These are phyloP conservation scores for Ashinkailepas kermadecensis DNA, from an alignment of 2,888 invertebrate genomes.

Conservation along the genomic window DNA sequence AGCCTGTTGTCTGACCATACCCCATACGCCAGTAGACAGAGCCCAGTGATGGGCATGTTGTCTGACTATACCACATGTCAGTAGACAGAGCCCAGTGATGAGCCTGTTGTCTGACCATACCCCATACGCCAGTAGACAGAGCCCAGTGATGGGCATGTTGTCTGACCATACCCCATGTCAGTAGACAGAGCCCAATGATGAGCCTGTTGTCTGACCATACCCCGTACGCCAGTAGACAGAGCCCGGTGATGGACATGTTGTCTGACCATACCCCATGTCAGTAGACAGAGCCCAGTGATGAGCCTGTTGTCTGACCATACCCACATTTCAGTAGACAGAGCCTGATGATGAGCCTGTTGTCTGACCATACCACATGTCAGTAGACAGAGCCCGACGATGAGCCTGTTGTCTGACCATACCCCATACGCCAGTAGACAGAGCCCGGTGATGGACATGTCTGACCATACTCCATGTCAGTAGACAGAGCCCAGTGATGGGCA, in stretches of 20 bases:
- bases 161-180: no score
- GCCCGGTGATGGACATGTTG: background rate
- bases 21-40: no score
- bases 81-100: background rate
- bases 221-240: background rate
- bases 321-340: no score
- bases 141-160: no score
- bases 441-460: no score
- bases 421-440: background rate
- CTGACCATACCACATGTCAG: background rate
- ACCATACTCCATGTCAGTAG: no score
- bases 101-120: background rate
- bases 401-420: background rate
- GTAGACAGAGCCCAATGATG: no score
- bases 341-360: background rate
- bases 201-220: background rate
- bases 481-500: no score
- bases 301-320: no score
- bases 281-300: no score
- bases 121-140: background rate
- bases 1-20: no score
- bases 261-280: background rate
- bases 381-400: background rate
- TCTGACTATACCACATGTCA: background rate
- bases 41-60: background rate